Base-by-base conservation (phyloP, 2,797 vertebrate genomes). In the Gymnocypris eckloni region DNA sequence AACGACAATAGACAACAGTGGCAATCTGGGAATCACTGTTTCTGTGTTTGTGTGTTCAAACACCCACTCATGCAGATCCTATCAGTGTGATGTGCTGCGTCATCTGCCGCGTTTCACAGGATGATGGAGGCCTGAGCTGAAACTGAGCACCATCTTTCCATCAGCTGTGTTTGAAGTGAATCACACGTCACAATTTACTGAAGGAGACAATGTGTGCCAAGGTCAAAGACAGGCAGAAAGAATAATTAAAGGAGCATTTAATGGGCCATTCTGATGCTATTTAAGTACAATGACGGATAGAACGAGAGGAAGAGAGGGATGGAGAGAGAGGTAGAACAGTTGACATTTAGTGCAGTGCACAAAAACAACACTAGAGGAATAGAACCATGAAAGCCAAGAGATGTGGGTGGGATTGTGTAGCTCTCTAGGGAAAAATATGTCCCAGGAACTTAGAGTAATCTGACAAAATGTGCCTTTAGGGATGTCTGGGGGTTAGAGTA, bases 191-290 rank as follows among this genome's bases (percentile, higher is more conserved):
- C 78, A 86, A 86, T 86, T 86, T 86, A 87, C 83, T 84, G 86
- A 88, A 88, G 86, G 56, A 81, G 70, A 87, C 70, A 88, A 90
- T 87, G 87, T 90, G 82, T 87, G 87, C 70, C 86, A 89, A 89
- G 87, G 88, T 86, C 87, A 86, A 85, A 86, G 84, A 67, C 69
- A 85, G 79, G 43, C 72, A 52, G 67, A 86, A 86, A 79, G 73
- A 90, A 88, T 86, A 86, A 90, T 90, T 90, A 88, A 87, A 88
- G 82, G 78, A 77, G 59, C 86, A 84, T 75, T 90, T 87, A 90
- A 82, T 90, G 61, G 89, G 89, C 48, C 87, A 84, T 84, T 84
- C 77, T 81, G 82, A 82, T 69, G 83, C 87, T 90, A 90, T 88
- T 90, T 88, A 88, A 54, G 70, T 77, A 88, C 11, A 41, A 16